Conservation (phyloP, 2,797 vertebrate species). For the Arctocebus calabarensis region DNA sequence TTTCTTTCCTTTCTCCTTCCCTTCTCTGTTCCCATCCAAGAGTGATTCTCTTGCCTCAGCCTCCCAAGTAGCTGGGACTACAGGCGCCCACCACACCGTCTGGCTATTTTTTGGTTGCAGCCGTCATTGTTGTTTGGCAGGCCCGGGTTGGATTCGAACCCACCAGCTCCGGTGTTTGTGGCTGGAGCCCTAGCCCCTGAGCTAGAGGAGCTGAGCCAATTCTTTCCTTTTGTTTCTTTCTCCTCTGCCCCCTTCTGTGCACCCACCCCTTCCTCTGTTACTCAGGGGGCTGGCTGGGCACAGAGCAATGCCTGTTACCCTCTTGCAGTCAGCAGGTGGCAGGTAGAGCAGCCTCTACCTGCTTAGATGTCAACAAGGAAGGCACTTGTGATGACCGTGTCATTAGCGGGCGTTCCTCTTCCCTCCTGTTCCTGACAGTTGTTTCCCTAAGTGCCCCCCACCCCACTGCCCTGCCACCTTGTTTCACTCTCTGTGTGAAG, state of each 20-base stretch:
- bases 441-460: background rate
- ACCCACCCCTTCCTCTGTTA: background rate
- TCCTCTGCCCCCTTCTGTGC: background rate
- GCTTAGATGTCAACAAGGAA: background rate
- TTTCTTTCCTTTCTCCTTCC: background rate
- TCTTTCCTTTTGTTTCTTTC: background rate
- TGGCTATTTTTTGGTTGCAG: no score
- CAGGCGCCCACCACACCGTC: no score
- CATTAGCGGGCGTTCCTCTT: rapidly evolving
- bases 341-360: background rate
- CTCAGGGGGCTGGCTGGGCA: background rate
- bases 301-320: background rate
- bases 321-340: background rate
- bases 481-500: background rate
- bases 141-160: no score
- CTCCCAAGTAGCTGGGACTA: no score
- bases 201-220: background rate
- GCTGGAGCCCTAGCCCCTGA: no score
- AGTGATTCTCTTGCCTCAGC: background rate
- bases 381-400: background rate
- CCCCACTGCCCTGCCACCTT: rapidly evolving
- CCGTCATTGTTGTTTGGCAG: no score
- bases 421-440: background rate
- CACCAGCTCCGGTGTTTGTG: no score
- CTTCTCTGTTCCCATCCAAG: background rate